Evolutionary conservation across 2,888 invertebrate genomes (phyloP), one percentile per base, ranked within the genome.

Genomic region (Spicauda simplicius): DNA sequence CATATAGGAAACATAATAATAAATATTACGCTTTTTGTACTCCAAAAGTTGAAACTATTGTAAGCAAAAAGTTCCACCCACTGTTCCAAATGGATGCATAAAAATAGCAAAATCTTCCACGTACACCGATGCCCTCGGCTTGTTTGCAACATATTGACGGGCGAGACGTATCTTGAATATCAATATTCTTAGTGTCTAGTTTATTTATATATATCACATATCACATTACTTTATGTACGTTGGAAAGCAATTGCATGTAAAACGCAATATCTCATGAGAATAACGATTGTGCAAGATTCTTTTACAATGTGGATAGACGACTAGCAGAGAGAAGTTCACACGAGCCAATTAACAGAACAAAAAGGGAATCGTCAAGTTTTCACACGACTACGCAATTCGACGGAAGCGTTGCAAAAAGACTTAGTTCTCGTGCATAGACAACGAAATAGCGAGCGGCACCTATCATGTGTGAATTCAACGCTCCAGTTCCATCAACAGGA

Each of bases 391-490:
- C 50, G 67, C 62, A 67, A 53, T 67, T 57, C 57, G 74, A 78
- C 80, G 83, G 83, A 87, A 88, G 78, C 79, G 77, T 83, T 77
- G 80, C 81, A 81, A 77, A 80, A 82, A 84, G 80, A 85, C 84
- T 84, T 81, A 73, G 77, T 80, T 82, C 76, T 70, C 79, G 70
- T 81, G 79, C 79, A 80, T 82, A 86, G 85, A 85, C 83, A 86
- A 83, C 73, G 71, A 72, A 68, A 70, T 41, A 72, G 72, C 74
- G 78, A 81, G 80, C 81, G 80, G 84, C 78, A 82, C 82, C 81
- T 82, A 80, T 76, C 81, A 82, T 85, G 86, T 91, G 91, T 84
- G 91, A 91, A 91, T 84, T 86, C 82, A 87, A 86, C 83, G 91
- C 87, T 89, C 90, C 73, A 88, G 78, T 90, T 90, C 80, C 73